These are phyloP conservation scores for Nipponia nippon DNA, from an alignment of 2,113 vertebrate genomes.

Conservation along the genomic window DNA sequence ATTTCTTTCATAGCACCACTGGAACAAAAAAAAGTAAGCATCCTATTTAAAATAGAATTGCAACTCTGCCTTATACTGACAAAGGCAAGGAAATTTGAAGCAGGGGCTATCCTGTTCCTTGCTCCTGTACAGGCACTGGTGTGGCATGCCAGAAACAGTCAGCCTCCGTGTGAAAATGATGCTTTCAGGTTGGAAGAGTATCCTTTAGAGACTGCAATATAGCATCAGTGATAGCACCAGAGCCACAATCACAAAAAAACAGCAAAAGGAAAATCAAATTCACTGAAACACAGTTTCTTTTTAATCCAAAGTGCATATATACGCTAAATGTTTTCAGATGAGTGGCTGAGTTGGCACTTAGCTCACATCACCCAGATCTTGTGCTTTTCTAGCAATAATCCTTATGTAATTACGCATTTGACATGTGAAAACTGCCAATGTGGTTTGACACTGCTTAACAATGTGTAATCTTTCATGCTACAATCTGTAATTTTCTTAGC, in stretches of 20 bases:
- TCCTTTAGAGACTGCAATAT: background rate
- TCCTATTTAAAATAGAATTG: background rate
- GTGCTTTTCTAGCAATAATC: slow-evolving; percentile 52
- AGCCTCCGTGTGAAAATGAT: background rate
- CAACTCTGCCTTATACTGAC: background rate
- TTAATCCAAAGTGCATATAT: background rate
- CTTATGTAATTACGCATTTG: slow-evolving; percentile 40
- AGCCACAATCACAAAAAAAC: background rate
- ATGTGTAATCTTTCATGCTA: slow-evolving; percentile 53
- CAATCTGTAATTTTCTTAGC: slow-evolving; percentile 44
- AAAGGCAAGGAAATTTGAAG: background rate
- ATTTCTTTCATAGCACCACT: background rate
- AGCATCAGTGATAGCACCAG: background rate
- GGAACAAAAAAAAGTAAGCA: background rate
- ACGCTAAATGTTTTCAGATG: background rate
- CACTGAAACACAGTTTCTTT: background rate
- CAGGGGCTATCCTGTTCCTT: background rate
- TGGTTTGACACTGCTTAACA: slow-evolving; percentile 38
- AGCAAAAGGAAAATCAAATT: background rate
- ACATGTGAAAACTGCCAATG: slow-evolving; percentile 38
- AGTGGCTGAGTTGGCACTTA: slow-evolving; percentile 12
- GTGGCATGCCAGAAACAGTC: background rate
- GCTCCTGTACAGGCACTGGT: background rate
- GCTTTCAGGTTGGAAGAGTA: background rate
- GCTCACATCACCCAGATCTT: slow-evolving; percentile 19